Evolutionary conservation across 2,797 vertebrate genomes (phyloP).

Genomic region (Todus mexicanus): DNA sequence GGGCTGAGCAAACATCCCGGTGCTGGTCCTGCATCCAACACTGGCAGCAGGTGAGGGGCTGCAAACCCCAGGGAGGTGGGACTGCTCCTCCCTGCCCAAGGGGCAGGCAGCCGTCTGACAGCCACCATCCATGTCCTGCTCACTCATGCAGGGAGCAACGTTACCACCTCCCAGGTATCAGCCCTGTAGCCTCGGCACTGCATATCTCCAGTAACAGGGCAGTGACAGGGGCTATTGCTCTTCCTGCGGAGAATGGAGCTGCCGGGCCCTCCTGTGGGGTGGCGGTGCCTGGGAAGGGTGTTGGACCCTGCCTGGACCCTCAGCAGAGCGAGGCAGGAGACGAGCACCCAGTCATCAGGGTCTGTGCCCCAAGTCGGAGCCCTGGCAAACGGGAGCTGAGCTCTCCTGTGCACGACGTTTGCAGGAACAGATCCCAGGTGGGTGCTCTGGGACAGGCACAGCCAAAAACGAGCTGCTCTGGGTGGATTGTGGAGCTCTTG

Average conservation of each 20-base stretch:
- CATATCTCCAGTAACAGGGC: slow-evolving; percentile 56
- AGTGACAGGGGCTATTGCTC: neutral
- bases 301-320: neutral
- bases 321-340: neutral
- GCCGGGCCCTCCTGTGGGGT: neutral
- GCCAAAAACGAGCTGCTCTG: neutral
- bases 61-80: no score
- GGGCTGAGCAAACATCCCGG: no score
- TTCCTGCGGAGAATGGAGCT: neutral
- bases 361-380: neutral
- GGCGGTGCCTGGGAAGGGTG: neutral
- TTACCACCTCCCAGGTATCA: neutral
- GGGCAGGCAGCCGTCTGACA: neutral
- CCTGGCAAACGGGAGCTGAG: neutral
- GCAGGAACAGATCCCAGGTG: neutral
- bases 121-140: neutral
- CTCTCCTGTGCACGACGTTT: neutral
- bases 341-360: neutral
- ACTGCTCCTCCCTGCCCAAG: neutral
- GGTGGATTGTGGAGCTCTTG: neutral
- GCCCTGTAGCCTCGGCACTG: neutral
- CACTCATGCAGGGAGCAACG: neutral
- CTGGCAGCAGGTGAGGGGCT: no score
- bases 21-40: fast-evolving
- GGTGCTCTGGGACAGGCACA: neutral